Evolutionary conservation across 1,140 invertebrate genomes (phyloP), one percentile per base, ranked within the genome.

Genomic region (Pseudomyrmex pallidus): DNA sequence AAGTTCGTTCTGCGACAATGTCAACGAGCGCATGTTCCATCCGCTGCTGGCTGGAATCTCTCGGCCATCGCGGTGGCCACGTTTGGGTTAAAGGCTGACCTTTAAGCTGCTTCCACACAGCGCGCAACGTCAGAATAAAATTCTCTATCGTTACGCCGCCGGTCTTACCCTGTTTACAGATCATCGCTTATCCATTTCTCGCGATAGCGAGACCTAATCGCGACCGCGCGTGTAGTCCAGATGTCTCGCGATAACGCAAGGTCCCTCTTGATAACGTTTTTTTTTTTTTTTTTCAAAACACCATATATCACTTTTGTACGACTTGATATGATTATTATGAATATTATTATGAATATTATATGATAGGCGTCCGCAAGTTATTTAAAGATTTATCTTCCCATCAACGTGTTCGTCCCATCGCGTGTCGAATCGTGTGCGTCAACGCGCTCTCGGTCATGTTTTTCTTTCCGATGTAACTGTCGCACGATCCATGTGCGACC

Each of bases 31-130:
- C 64, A 57, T 70, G 12, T 44, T 48, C 54, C 9, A 52, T 54
- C 52, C 54, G 4, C 4, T 1, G 54, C 10, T 72, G 66, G 66
- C 66, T 72, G 54, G 76, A 66, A 72, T 59, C 44, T 35, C 76
- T 80, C 76, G 76, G 64, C 76, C 76, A 70, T 78, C 76, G 20
- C 76, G 56, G 66, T 80, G 22, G 76, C 66, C 76, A 80, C 64
- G 76, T 80, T 80, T 80, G 66, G 66, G 56, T 80, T 61, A 80
- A 70, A 62, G 64, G 44, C 66, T 80, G 66, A 80, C 76, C 66
- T 80, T 80, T 80, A 80, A 80, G 66, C 76, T 80, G 20, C 12
- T 72, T 61, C 50, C 76, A 80, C 66, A 80, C 63, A n/a, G 44
- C 12, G 35, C 13, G 15, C 54, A 12, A 64, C 22, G 44, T 25